Evolutionary conservation across 2,113 vertebrate genomes (phyloP).

Genomic region (Balaeniceps rex): DNA sequence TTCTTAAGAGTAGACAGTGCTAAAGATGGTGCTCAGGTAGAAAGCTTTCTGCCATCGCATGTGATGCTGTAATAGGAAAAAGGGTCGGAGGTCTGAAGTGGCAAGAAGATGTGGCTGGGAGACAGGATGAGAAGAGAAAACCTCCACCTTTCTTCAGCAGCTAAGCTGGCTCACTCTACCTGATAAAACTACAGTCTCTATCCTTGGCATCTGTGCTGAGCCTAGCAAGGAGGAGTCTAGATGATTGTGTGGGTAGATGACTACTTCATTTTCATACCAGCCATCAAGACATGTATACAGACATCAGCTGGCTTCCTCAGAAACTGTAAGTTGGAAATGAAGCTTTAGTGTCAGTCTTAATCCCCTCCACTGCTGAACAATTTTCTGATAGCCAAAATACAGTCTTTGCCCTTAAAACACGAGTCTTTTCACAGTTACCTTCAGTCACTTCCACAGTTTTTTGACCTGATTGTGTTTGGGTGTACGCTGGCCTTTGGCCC

Average conservation of each 20-base stretch:
- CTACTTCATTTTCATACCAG: background rate
- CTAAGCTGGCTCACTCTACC: fast-evolving
- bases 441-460: background rate
- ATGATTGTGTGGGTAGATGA: background rate
- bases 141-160: background rate
- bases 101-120: background rate
- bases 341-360: background rate
- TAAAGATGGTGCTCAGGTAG: background rate
- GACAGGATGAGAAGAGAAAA: background rate
- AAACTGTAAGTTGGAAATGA: background rate
- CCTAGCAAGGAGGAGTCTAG: background rate
- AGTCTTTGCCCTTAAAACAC: background rate
- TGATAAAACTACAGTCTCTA: background rate
- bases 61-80: background rate
- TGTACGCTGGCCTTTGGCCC: background rate
- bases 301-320: background rate
- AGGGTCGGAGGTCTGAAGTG: background rate
- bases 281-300: background rate
- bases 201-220: background rate
- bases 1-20: background rate
- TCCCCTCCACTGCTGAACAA: background rate
- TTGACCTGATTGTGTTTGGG: background rate
- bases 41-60: background rate
- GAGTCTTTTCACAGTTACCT: background rate
- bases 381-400: background rate